phyloP scores from a whole-genome alignment of 1,140 invertebrate species.

The Aphaenogaster floridana region DNA sequence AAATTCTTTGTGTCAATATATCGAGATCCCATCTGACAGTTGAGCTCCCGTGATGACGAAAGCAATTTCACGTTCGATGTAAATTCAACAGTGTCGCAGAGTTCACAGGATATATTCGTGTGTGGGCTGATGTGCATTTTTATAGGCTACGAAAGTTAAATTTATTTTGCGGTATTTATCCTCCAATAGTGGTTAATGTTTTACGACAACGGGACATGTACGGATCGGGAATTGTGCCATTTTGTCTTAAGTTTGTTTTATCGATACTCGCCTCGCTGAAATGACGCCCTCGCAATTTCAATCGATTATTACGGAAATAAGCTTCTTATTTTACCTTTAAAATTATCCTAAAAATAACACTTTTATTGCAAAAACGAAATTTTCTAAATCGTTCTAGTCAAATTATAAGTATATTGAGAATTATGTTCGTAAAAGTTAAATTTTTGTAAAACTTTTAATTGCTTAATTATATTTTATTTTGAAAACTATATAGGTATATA shows the following conservation, averaged over 20 bases:
- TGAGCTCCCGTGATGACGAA: background rate
- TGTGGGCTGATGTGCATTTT: background rate
- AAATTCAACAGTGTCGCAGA: constrained; percentile 9
- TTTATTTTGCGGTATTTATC: constrained; percentile 13
- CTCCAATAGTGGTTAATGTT: constrained; percentile 15
- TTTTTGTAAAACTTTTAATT: background rate
- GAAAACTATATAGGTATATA: background rate
- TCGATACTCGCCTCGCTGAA: constrained; percentile 5
- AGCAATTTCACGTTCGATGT: constrained; percentile 43
- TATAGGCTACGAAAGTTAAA: constrained; percentile 16
- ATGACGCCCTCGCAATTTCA: background rate
- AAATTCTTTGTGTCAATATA: constrained; percentile 26
- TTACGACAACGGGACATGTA: background rate
- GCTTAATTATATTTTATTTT: background rate
- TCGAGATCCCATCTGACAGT: constrained; percentile 2
- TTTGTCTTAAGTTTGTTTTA: constrained; percentile 45
- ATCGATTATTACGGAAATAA: constrained; percentile 7
- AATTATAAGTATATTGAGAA: background rate
- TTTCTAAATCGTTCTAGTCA: background rate
- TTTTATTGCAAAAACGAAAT: background rate
- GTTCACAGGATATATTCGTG: background rate
- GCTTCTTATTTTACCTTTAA: background rate
- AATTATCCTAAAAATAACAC: background rate
- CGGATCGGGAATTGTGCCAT: background rate
- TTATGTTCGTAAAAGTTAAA: background rate